Base-by-base conservation (phyloP, 2,797 vertebrate genomes). In the Halcyon smyrnensis region DNA sequence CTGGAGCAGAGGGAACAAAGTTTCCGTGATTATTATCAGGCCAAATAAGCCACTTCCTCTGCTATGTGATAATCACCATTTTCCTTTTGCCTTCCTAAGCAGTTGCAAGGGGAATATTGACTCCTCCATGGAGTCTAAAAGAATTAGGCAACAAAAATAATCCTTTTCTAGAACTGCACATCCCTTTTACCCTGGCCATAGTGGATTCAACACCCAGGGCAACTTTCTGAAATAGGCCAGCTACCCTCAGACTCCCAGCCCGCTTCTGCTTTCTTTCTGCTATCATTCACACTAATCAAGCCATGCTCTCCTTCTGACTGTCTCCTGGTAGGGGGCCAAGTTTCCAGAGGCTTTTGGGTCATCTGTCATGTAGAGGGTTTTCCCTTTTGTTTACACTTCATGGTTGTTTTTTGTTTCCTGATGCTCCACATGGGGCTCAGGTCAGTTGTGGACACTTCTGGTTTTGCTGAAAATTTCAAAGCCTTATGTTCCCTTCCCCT, bases 21-120 rank as follows among this genome's bases (percentile, higher is more conserved):
- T 95, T 96, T 77, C 87, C 93, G 93, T 76, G 75, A 70, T 95
- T 84, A 82, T 75, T 93, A 86, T 82, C 78, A 75, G 46, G 28
- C 65, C 71, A 91, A 97, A 94, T 83, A 95, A 95, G 78, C 93
- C 95, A 96, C 92, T 97, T 97, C 95, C 93, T 92, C 59, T 73
- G 27, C 71, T 88, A 93, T 95, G 87, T 80, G 81, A 80, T 96
- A 96, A 94, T 95, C 89, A 94, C 90, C 96, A 57, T 93, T 85
- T 95, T 94, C 65, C 70, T 96, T 95, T 90, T 95, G 90, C 92
- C 71, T 73, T 93, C 77, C 74, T 90, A 91, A 94, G 79, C 81
- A 83, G 25, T 71, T 94, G n/a, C 65, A 80, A 89, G 25, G 64
- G 90, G 77, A 92, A 64, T 87, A 82, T 78, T 96, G 77, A 51